phyloP scores from a whole-genome alignment of 2,888 invertebrate genomes.

The Eristalis tenax region DNA sequence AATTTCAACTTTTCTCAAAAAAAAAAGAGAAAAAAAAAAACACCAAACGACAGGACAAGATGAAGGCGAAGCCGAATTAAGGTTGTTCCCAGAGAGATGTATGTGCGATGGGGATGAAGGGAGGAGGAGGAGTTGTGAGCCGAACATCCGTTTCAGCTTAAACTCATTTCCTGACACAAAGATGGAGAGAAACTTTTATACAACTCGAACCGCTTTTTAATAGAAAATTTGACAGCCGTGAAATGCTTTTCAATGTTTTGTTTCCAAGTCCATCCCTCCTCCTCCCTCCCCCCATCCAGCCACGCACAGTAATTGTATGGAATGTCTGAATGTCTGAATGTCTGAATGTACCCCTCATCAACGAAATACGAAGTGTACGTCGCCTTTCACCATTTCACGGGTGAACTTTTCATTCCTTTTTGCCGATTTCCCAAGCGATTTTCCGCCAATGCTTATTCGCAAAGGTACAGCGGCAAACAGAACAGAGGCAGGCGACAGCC shows the following conservation, averaged over 20 bases:
- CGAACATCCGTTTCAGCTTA: constrained; percentile 70
- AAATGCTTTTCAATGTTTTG: constrained; percentile 72
- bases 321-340: constrained; percentile 8
- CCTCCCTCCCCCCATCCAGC: not conserved
- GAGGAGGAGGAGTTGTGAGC: not conserved
- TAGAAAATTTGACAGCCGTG: constrained; percentile 72
- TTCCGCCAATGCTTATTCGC: constrained; percentile 58
- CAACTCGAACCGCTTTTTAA: constrained; percentile 69
- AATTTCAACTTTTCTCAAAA: constrained; percentile 61
- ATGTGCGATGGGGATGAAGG: not conserved
- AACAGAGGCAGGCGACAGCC: constrained; percentile 38
- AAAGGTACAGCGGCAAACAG: constrained; percentile 15
- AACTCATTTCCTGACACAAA: constrained; percentile 71
- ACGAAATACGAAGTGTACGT: not conserved
- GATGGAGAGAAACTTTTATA: constrained; percentile 67
- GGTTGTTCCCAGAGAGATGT: not conserved
- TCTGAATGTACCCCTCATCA: not conserved
- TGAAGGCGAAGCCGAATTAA: not conserved
- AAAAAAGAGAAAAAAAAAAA: not conserved
- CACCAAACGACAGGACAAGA: constrained; percentile 9
- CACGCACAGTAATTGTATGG: constrained; percentile 21
- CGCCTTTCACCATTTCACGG: not conserved
- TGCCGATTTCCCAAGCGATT: constrained; percentile 70
- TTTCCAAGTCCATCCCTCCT: constrained; percentile 55
- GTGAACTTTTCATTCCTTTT: constrained; percentile 58